These are phyloP conservation scores for Phymastichus coffea DNA, from an alignment of 1,140 invertebrate genomes.

Conservation along the genomic window DNA sequence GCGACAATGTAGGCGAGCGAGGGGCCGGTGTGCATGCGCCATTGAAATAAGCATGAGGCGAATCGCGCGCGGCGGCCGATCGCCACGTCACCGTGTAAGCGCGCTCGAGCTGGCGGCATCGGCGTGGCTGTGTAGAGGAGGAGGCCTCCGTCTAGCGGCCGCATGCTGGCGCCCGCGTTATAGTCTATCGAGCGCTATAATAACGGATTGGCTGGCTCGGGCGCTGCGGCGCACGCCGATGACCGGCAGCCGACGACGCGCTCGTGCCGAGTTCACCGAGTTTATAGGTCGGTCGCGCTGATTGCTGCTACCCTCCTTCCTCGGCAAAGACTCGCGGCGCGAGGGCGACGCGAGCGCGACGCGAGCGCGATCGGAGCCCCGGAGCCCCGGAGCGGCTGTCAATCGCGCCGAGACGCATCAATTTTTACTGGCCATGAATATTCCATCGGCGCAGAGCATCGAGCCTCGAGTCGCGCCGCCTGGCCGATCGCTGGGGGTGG, in stretches of 20 bases:
- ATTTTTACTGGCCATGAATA: too few relatives aligned
- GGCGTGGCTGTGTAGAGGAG: not conserved
- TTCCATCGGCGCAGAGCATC: too few relatives aligned
- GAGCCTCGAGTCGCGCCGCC: too few relatives aligned
- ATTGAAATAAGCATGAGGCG: constrained; percentile 50
- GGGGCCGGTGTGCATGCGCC: constrained; percentile 30
- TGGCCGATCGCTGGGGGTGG: too few relatives aligned
- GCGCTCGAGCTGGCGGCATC: constrained; percentile 12
- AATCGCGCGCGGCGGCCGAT: constrained; percentile 40
- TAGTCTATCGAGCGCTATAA: constrained; percentile 32
- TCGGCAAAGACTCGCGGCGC: not conserved
- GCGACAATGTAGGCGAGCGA: too few relatives aligned
- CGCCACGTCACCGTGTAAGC: constrained; percentile 51
- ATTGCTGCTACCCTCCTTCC: not conserved
- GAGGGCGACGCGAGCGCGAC: too few relatives aligned
- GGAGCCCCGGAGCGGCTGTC: too few relatives aligned
- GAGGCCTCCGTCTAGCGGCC: not conserved
- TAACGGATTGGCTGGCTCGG: constrained; percentile 37
- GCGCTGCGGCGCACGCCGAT: too few relatives aligned
- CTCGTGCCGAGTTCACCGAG: constrained; percentile 27
- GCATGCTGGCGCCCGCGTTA: constrained; percentile 47
- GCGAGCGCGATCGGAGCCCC: too few relatives aligned
- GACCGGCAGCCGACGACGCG: too few relatives aligned
- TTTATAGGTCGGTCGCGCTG: constrained; percentile 40
- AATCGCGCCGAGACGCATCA: too few relatives aligned